Conservation (phyloP, 2,113 vertebrate species). For the Pomatostomus ruficeps region DNA sequence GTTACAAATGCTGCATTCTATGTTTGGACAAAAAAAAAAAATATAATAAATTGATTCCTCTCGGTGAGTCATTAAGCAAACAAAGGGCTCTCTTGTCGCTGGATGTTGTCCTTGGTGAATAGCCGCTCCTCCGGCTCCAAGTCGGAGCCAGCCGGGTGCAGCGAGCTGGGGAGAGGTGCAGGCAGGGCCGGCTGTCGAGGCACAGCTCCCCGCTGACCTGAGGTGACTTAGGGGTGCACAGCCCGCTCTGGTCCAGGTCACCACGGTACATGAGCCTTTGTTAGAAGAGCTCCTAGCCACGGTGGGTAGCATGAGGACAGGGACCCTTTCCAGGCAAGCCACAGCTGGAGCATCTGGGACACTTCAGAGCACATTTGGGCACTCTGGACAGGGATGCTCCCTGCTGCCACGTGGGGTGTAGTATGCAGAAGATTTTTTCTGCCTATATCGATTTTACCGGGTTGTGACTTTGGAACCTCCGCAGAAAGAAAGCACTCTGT, state of each 20-base stretch:
- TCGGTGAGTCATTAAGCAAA: constrained; percentile 27
- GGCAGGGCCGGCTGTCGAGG: neutral
- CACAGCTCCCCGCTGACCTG: neutral
- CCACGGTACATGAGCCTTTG: neutral
- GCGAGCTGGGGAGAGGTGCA: fast-evolving
- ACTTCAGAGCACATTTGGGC: neutral
- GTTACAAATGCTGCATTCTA: neutral
- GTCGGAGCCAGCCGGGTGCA: neutral
- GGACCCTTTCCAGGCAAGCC: neutral
- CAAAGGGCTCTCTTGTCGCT: neutral
- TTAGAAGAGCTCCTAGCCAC: neutral
- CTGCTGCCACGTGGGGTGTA: neutral
- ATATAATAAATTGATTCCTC: neutral
- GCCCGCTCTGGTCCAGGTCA: neutral
- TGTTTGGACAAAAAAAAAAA: neutral
- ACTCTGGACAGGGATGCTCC: neutral
- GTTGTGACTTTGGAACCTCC: neutral
- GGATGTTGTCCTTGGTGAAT: neutral
- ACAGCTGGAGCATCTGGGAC: neutral
- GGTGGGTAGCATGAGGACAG: neutral
- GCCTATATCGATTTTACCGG: neutral
- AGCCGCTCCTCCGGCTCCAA: fast-evolving
- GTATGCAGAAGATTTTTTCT: neutral
- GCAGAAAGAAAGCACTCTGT: neutral
- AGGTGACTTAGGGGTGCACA: neutral